Conservation (phyloP, 2,888 invertebrate genomes). For the Malacosoma neustria region DNA sequence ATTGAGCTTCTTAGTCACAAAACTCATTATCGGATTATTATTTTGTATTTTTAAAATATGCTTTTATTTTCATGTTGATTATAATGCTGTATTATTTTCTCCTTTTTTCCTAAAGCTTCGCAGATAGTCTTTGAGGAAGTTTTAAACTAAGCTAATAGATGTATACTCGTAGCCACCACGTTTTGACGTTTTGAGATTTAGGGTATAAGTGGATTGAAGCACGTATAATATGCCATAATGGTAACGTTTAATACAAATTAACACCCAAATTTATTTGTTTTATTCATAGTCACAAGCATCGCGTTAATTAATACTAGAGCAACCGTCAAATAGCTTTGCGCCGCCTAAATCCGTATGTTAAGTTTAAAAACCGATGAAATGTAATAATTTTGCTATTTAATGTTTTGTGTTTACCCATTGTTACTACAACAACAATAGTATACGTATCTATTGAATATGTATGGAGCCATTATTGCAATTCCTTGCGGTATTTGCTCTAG, state of each 20-base stretch:
- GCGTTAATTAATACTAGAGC: too few species aligned
- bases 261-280: slow-evolving; percentile 41
- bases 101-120: slow-evolving; percentile 1
- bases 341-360: too few species aligned
- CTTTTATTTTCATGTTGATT: slow-evolving; percentile 1
- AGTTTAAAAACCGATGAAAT: too few species aligned
- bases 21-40: slow-evolving; percentile 26
- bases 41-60: slow-evolving; percentile 6
- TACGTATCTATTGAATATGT: too few species aligned
- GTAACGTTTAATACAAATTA: slow-evolving; percentile 61
- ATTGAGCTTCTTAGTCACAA: slow-evolving; percentile 29
- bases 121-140: slow-evolving; percentile 1
- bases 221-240: slow-evolving; percentile 30
- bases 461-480: too few species aligned
- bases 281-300: slow-evolving; percentile 14
- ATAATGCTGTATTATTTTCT: background rate
- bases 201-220: slow-evolving; percentile 25
- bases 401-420: too few species aligned
- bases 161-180: slow-evolving; percentile 15
- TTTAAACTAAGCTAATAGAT: slow-evolving; percentile 19
- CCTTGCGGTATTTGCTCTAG: too few species aligned
- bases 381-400: too few species aligned
- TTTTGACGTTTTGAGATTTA: slow-evolving; percentile 15
- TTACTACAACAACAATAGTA: too few species aligned
- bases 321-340: too few species aligned